Evolutionary conservation across 2,113 vertebrate genomes (phyloP).

Genomic region (Loxodonta africana): DNA sequence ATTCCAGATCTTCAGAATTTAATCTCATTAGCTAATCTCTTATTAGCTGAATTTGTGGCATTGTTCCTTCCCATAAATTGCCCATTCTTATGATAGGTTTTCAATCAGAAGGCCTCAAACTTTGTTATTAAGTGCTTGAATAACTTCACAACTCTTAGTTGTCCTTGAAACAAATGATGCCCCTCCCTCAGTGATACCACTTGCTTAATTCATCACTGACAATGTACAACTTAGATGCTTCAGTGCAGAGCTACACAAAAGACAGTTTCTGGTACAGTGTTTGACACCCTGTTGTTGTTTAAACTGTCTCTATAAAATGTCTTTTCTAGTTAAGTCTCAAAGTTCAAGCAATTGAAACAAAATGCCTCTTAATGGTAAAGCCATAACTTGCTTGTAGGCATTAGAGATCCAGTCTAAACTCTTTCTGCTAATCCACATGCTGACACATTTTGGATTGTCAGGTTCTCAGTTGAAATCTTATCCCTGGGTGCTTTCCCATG

Average conservation of each 20-base stretch:
- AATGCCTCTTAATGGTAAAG: neutral
- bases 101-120: neutral
- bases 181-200: neutral
- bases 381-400: neutral
- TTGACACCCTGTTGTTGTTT: neutral
- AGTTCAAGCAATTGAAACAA: neutral
- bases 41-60: neutral
- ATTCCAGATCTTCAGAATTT: neutral
- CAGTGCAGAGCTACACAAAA: neutral
- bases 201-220: neutral
- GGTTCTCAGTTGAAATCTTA: neutral
- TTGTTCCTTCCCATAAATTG: neutral
- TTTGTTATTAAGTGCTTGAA: neutral
- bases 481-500: neutral
- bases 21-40: neutral
- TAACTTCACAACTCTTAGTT: neutral
- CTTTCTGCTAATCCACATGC: neutral
- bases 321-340: slow-evolving; percentile 17
- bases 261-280: neutral
- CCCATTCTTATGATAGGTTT: neutral
- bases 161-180: neutral
- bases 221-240: neutral
- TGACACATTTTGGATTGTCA: neutral
- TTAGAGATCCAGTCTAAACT: neutral
- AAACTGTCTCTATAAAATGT: neutral